Conservation (phyloP, 2,888 invertebrate genomes). For the Pheosia tremula region DNA sequence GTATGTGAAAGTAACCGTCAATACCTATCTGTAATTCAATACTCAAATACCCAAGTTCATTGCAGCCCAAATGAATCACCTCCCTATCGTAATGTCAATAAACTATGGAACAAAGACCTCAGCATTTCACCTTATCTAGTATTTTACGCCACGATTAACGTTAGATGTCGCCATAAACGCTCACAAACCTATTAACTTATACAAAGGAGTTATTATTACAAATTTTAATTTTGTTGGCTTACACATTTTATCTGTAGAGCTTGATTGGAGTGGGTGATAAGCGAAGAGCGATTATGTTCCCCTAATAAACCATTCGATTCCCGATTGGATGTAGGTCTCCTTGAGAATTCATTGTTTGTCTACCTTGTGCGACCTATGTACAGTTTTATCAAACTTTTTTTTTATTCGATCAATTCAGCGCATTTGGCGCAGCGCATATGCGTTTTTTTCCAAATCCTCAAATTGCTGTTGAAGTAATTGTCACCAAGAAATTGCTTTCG, state of each 20-base stretch:
- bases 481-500: too few relatives aligned
- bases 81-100: slow-evolving; percentile 54
- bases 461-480: too few relatives aligned
- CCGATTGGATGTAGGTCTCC: neutral
- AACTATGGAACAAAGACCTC: slow-evolving; percentile 57
- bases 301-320: neutral
- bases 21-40: slow-evolving; percentile 9
- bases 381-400: too few relatives aligned
- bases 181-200: slow-evolving; percentile 51
- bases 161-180: slow-evolving; percentile 56
- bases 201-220: slow-evolving; percentile 75
- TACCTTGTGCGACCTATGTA: too few relatives aligned
- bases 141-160: slow-evolving; percentile 53
- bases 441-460: too few relatives aligned
- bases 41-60: slow-evolving; percentile 26
- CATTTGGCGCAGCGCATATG: too few relatives aligned
- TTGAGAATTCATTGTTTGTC: too few relatives aligned
- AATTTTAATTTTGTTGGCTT: slow-evolving; percentile 61
- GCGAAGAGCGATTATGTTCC: neutral
- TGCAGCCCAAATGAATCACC: slow-evolving; percentile 35
- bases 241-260: slow-evolving; percentile 57
- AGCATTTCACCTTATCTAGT: slow-evolving; percentile 51
- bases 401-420: too few relatives aligned
- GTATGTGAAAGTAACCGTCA: slow-evolving; percentile 3
- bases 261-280: slow-evolving; percentile 17